Conservation (phyloP, 2,888 invertebrate species). For the Meliscaeva auricollis region DNA sequence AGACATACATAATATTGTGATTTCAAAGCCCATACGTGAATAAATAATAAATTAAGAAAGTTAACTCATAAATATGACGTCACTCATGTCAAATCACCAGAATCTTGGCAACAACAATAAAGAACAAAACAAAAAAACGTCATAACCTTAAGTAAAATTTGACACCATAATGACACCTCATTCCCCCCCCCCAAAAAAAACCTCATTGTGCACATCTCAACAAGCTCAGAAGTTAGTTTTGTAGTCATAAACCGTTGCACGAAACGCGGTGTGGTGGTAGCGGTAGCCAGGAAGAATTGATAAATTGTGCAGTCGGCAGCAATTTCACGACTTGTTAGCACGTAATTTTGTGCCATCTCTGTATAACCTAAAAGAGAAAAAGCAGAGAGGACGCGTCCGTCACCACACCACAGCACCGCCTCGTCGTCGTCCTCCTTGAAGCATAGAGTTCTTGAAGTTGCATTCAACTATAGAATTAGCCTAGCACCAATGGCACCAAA, state of each 20-base stretch:
- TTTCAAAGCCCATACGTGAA: not conserved
- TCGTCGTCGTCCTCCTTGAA: constrained; percentile 7
- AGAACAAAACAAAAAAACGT: constrained; percentile 12
- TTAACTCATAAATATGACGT: constrained; percentile 50
- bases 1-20: not conserved
- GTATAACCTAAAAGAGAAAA: not conserved
- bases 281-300: constrained; percentile 49
- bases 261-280: not conserved
- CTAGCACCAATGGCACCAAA: constrained; percentile 54
- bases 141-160: constrained; percentile 49
- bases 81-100: constrained; percentile 4
- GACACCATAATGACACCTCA: constrained; percentile 17
- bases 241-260: constrained; percentile 30
- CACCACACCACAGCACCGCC: too few relatives aligned
- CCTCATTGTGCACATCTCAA: not conserved
- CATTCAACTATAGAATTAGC: constrained; percentile 32
- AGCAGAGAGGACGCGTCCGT: constrained; percentile 30
- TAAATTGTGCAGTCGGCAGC: constrained; percentile 73
- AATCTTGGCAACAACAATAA: too few relatives aligned
- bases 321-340: constrained; percentile 75
- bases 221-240: constrained; percentile 15
- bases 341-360: constrained; percentile 70
- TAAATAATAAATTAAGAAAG: constrained; percentile 56
- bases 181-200: not conserved
- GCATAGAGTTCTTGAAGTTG: not conserved